These are phyloP conservation scores for Ornithoptera priamus DNA, from an alignment of 2,888 invertebrate species.

Conservation along the genomic window DNA sequence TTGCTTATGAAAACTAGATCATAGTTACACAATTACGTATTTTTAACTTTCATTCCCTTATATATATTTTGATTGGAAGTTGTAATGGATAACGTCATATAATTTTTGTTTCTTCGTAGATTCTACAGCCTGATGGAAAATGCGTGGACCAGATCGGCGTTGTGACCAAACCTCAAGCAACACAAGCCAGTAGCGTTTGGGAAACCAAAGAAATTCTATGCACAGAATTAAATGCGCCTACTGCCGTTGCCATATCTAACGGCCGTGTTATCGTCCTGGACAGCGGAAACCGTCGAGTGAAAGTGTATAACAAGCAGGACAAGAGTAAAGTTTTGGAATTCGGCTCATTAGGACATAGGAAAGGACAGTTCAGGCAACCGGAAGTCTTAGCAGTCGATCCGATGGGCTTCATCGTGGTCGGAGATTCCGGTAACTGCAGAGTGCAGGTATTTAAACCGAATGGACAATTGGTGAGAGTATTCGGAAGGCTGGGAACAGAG, in stretches of 20 bases:
- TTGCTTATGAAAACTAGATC: not conserved
- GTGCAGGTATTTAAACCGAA: conserved; percentile 87
- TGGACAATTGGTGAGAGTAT: conserved; percentile 83
- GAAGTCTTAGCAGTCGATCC: conserved; percentile 86
- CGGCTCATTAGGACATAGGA: conserved; percentile 82
- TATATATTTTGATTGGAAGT: not conserved
- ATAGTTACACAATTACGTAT: not conserved
- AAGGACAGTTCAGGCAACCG: conserved; percentile 86
- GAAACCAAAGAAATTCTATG: conserved; percentile 56
- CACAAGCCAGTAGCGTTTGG: conserved; percentile 56
- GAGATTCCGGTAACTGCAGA: conserved; percentile 88
- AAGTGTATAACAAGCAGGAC: conserved; percentile 76
- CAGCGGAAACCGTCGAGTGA: conserved; percentile 85
- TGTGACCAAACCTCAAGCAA: conserved; percentile 54
- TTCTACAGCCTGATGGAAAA: conserved; percentile 80
- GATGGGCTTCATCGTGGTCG: conserved; percentile 87
- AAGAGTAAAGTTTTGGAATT: conserved; percentile 81
- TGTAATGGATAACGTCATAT: not conserved
- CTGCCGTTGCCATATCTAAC: conserved; percentile 82
- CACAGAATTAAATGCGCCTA: conserved; percentile 85
- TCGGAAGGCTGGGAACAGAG: conserved; percentile 78
- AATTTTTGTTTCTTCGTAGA: conserved; percentile 42
- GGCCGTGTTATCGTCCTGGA: conserved; percentile 82
- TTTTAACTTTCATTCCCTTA: not conserved
- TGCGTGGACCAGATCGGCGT: conserved; percentile 82